Percentiles rank a stretch among this genome's conserved stretches.
These are phyloP conservation scores for Neosilurus mollespiculum DNA, from an alignment of 2,797 vertebrate genomes.

Conservation along the genomic window DNA sequence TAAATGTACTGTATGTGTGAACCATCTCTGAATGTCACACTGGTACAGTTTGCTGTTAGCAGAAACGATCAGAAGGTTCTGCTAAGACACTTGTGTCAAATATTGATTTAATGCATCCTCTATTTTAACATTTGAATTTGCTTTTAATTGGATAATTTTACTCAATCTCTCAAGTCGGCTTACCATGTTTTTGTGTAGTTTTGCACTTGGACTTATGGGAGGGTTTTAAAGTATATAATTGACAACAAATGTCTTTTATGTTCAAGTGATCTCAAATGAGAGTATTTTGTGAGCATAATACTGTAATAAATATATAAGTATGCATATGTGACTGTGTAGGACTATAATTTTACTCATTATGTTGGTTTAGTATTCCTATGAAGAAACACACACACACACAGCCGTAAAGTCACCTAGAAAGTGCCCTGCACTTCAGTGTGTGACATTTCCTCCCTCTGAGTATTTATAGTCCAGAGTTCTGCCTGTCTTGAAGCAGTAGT, in stretches of 20 bases:
- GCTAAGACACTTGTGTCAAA: conserved; percentile 8
- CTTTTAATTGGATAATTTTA: background rate
- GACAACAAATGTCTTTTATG: conserved; percentile 43
- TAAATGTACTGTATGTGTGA: conserved; percentile 36
- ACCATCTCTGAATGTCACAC: conserved; percentile 19
- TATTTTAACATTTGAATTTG: conserved; percentile 12
- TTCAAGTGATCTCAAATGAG: conserved; percentile 46
- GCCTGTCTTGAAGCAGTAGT: conserved; percentile 15
- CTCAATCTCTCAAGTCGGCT: conserved; percentile 23
- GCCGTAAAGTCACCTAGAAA: conserved; percentile 32
- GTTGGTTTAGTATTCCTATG: conserved; percentile 26
- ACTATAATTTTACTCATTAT: background rate
- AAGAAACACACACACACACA: conserved; percentile 1
- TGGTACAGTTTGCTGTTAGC: conserved; percentile 52
- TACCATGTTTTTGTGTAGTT: conserved; percentile 6
- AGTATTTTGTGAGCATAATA: conserved; percentile 57
- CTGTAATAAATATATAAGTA: conserved; percentile 66
- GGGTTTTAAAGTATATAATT: conserved; percentile 41
- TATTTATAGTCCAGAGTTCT: conserved; percentile 37
- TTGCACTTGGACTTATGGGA: conserved; percentile 31
- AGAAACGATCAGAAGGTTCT: background rate
- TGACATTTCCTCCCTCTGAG: conserved; percentile 35
- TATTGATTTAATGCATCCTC: conserved; percentile 10
- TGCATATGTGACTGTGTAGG: conserved; percentile 6
- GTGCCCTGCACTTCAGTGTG: conserved; percentile 27